A percentile compares a stretch with the other conserved stretches of the same genome.
Conservation (phyloP, 2,797 vertebrate species). For the Prionace glauca region DNA sequence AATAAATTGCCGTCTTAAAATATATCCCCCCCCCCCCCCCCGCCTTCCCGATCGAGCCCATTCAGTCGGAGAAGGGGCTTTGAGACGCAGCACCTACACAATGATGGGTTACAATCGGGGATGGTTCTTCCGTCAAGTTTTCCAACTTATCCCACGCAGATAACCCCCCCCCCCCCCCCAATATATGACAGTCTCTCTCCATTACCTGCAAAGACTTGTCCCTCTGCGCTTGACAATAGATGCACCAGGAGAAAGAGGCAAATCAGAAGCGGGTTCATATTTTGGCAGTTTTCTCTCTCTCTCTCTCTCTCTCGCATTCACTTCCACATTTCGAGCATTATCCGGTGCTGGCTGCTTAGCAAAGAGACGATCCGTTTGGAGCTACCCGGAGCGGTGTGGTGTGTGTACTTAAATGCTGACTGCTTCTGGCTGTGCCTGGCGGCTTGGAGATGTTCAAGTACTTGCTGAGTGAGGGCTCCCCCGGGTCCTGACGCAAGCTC, state of each 20-base stretch:
- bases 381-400: background rate
- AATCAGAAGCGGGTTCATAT: conserved; percentile 1
- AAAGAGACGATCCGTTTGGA: conserved; percentile 7
- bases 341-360: background rate
- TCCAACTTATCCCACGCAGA: background rate
- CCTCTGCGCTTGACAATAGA: background rate
- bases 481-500: conserved; percentile 22
- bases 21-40: no score
- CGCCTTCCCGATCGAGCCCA: background rate
- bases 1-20: background rate
- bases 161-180: background rate
- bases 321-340: background rate
- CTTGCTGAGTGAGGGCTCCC: conserved; percentile 10
- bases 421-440: conserved; percentile 17
- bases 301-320: background rate
- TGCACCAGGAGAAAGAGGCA: conserved; percentile 5
- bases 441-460: conserved; percentile 19
- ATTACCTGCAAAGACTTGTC: conserved; percentile 33
- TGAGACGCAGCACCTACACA: background rate
- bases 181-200: background rate
- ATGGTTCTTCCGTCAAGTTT: background rate
- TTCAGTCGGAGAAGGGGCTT: no score
- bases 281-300: background rate
- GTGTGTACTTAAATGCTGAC: conserved; percentile 4
- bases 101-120: background rate